Evolutionary conservation across 2,888 invertebrate species (phyloP), one percentile per base, ranked within the genome.

Genomic region (Venustoraphidia nigricollis): DNA sequence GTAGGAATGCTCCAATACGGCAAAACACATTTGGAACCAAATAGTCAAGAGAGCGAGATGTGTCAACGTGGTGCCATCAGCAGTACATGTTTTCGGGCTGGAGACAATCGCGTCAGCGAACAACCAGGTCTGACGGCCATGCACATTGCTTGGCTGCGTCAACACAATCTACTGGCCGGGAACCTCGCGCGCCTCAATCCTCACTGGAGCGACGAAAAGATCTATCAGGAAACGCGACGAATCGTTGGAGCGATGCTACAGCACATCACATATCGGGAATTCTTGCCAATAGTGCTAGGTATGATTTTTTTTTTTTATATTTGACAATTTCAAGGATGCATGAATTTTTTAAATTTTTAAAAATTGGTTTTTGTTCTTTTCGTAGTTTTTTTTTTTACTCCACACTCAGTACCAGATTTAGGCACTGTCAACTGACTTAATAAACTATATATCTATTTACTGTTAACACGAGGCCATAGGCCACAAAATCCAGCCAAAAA

Each of bases 201-300:
- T 0, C 84, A 86, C 58, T 93, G 93, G 93, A 82, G 81, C 58
- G 92, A 93, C 60, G 91, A 92, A 60, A 82, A 83, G 60, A 69
- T 87, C 10, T 91, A 83, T 62, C 89, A 90, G 59, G 92, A 92
- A 65, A 78, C 87, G 0, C 71, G 91, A 17, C 80, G 82, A 55
- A 86, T 93, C 45, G 73, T 92, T 4, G 83, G 81, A 1, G 90
- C 90, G 10, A 72, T 84, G 62, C 68, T 89, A 44, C 91, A 91
- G 62, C 89, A 88, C 57, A 84, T 91, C 49, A 87, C 86, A 0
- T 91, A 83, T 58, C 73, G 81, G 3, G 90, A 91, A 62, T 90
- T 86, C 62, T 65, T 91, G 50, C 90, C 91, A 0, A 75, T 90
- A 35, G 74, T 91, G 11, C 66, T 89, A 52, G 86, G 82, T 79